Evolutionary conservation across 2,113 vertebrate genomes (phyloP).

Genomic region (Thunnus thynnus): DNA sequence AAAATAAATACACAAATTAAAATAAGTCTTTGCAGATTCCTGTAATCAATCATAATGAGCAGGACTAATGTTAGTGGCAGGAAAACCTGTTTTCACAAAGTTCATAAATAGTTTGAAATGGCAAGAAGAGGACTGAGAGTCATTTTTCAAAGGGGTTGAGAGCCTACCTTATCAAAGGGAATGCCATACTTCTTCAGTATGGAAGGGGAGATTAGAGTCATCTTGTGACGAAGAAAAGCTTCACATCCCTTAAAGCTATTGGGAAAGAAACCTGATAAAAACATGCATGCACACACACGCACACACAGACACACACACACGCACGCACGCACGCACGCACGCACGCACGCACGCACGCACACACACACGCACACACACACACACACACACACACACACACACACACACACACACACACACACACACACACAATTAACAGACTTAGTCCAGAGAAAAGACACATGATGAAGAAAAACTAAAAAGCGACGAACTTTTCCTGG

Average conservation of each 20-base stretch:
- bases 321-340: no score
- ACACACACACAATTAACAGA: neutral
- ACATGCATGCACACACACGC: neutral
- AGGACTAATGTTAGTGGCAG: slow-evolving; percentile 13
- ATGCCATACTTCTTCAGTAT: slow-evolving; percentile 97
- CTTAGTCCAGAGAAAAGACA: neutral
- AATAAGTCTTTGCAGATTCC: slow-evolving; percentile 7
- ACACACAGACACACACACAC: neutral
- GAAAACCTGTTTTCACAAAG: slow-evolving; percentile 25
- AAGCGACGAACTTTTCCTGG: neutral
- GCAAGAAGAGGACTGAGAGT: neutral
- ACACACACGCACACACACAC: no score
- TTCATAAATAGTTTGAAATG: slow-evolving; percentile 35
- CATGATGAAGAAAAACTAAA: neutral
- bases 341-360: no score
- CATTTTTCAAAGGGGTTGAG: slow-evolving; percentile 14
- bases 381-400: no score
- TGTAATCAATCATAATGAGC: slow-evolving; percentile 12
- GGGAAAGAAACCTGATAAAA: slow-evolving; percentile 92
- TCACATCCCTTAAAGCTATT: slow-evolving; percentile 94
- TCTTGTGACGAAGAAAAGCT: slow-evolving; percentile 98
- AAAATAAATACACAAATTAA: neutral
- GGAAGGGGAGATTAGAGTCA: slow-evolving; percentile 97
- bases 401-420: no score
- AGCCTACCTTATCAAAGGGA: slow-evolving; percentile 96